A percentile compares a stretch with the other conserved stretches of the same genome.
Conservation (phyloP, 1,140 invertebrate species). For the Papilio polytes region DNA sequence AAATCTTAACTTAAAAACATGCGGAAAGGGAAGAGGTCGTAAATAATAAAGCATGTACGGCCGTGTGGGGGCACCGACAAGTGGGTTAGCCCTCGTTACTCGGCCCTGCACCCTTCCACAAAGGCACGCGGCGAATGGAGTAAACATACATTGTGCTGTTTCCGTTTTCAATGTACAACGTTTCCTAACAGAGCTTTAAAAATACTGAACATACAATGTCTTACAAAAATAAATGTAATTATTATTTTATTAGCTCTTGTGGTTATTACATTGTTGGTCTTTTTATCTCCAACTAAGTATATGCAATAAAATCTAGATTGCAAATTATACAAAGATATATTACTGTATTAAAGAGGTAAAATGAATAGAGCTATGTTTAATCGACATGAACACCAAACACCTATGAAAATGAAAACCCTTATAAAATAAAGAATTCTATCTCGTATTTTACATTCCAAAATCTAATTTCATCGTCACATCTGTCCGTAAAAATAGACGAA, state of each 20-base stretch:
- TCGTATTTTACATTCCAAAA: conserved; percentile 47
- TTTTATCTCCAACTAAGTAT: neutral
- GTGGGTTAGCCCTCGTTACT: conserved; percentile 72
- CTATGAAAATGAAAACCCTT: conserved; percentile 30
- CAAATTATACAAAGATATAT: too few species aligned
- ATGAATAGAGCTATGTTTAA: neutral
- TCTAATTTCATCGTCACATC: conserved; percentile 55
- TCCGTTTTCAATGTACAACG: conserved; percentile 59
- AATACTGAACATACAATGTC: neutral
- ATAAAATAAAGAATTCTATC: conserved; percentile 52
- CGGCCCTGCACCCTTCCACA: conserved; percentile 68
- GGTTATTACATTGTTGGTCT: neutral
- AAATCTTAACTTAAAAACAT: conserved; percentile 81
- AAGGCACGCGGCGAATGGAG: conserved; percentile 65
- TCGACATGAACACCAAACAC: neutral
- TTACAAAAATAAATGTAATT: conserved; percentile 40
- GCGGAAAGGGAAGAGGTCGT: conserved; percentile 73
- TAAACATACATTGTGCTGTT: conserved; percentile 75
- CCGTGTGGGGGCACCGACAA: conserved; percentile 63
- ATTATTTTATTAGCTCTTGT: neutral
- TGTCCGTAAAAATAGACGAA: conserved; percentile 51
- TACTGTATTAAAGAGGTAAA: too few species aligned
- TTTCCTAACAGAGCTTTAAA: conserved; percentile 47
- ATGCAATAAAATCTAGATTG: neutral
- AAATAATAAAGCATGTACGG: conserved; percentile 80